These are phyloP conservation scores for Pogonomyrmex barbatus DNA, from an alignment of 1,140 invertebrate genomes.

Conservation along the genomic window DNA sequence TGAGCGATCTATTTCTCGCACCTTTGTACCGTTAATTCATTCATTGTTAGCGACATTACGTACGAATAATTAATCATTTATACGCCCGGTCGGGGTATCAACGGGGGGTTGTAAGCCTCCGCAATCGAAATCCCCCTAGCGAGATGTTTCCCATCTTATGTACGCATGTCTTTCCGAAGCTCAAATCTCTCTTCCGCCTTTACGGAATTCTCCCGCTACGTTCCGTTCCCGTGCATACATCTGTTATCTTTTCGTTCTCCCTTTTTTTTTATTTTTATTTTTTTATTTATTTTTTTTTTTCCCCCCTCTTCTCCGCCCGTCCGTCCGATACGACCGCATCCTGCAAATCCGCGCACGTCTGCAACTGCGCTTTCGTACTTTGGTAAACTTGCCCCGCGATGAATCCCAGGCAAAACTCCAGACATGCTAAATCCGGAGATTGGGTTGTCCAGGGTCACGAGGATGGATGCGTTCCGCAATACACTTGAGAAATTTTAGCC, in stretches of 20 bases:
- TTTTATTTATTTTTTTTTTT: too few relatives aligned
- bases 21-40: slow-evolving; percentile 4
- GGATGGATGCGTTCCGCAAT: slow-evolving; percentile 50
- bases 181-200: slow-evolving; percentile 12
- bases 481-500: slow-evolving; percentile 59
- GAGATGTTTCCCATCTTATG: background rate
- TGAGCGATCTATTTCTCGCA: slow-evolving; percentile 4
- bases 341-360: slow-evolving; percentile 35
- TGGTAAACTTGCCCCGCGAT: slow-evolving; percentile 52
- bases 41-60: slow-evolving; percentile 14
- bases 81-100: background rate
- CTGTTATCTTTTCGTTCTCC: background rate
- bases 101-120: background rate
- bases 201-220: background rate
- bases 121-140: background rate
- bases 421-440: slow-evolving; percentile 61
- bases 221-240: background rate
- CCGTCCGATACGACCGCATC: slow-evolving; percentile 25
- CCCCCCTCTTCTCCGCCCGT: background rate
- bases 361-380: slow-evolving; percentile 34
- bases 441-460: slow-evolving; percentile 57
- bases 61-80: slow-evolving; percentile 19
- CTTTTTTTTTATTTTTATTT: background rate
- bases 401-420: slow-evolving; percentile 60
- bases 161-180: background rate